These are phyloP conservation scores for Regulus satrapa DNA, from an alignment of 2,113 vertebrate genomes.

Conservation along the genomic window DNA sequence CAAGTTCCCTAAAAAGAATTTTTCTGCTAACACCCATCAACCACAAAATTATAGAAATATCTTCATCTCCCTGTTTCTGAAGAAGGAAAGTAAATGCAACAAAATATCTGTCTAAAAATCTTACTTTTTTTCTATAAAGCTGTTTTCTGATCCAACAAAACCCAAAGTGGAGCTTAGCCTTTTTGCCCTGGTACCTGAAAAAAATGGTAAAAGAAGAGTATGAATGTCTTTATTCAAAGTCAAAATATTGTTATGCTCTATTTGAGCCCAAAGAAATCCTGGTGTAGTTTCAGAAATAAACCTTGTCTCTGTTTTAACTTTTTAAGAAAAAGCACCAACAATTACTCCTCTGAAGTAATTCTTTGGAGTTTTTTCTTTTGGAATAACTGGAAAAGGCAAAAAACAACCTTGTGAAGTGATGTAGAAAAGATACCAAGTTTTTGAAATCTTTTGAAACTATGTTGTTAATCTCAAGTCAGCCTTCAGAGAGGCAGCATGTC, in stretches of 20 bases:
- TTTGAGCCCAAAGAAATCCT: not conserved
- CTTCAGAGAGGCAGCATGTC: not conserved
- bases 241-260: not conserved
- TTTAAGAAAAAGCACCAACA: not conserved
- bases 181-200: not conserved
- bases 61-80: not conserved
- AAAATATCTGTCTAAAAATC: not conserved
- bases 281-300: not conserved
- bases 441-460: not conserved
- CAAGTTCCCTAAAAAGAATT: slow-evolving; percentile 51
- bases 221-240: not conserved
- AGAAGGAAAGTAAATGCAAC: not conserved
- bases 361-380: not conserved
- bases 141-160: not conserved
- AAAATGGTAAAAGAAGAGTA: not conserved
- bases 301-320: not conserved
- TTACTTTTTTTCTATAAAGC: not conserved
- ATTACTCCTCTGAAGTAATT: not conserved
- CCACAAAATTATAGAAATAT: slow-evolving; percentile 28
- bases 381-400: not conserved
- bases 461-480: not conserved
- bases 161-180: not conserved
- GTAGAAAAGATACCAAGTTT: not conserved
- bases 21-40: slow-evolving; percentile 25
- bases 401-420: not conserved